Evolutionary conservation across 2,797 vertebrate genomes (phyloP).

Genomic region (Darevskia mixta): DNA sequence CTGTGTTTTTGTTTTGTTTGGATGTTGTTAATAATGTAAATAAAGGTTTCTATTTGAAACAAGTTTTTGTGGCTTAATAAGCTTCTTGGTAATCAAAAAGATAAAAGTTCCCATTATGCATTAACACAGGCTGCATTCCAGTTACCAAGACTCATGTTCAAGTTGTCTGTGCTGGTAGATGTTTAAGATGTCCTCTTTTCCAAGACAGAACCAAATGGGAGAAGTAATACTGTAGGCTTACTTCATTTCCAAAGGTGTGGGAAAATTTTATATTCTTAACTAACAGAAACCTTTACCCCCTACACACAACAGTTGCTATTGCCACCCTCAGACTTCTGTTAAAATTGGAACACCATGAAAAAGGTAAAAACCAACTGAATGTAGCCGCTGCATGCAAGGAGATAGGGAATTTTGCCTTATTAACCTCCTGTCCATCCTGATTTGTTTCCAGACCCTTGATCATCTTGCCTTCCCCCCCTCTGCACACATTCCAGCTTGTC

Average conservation of each 20-base stretch:
- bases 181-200: no score
- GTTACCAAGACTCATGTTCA: no score
- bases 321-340: neutral
- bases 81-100: neutral
- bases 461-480: neutral
- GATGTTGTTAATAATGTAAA: slow-evolving; percentile 95
- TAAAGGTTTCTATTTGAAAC: slow-evolving; percentile 97
- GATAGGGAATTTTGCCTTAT: neutral
- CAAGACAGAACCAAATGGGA: no score
- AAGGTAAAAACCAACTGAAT: neutral
- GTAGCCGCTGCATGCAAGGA: neutral
- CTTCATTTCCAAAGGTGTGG: no score
- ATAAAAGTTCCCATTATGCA: no score
- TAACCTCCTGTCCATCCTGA: neutral
- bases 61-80: slow-evolving; percentile 40
- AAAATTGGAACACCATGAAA: neutral
- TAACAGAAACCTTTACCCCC: neutral
- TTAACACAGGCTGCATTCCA: no score
- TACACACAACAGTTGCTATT: neutral
- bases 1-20: slow-evolving; percentile 82
- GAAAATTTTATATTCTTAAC: neutral
- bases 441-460: neutral
- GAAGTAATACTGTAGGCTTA: no score
- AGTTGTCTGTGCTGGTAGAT: no score
- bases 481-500: no score